A percentile compares a stretch with the other conserved stretches of the same genome.
phyloP scores from a whole-genome alignment of 2,888 invertebrate species.

The Calameuta pallipes region DNA sequence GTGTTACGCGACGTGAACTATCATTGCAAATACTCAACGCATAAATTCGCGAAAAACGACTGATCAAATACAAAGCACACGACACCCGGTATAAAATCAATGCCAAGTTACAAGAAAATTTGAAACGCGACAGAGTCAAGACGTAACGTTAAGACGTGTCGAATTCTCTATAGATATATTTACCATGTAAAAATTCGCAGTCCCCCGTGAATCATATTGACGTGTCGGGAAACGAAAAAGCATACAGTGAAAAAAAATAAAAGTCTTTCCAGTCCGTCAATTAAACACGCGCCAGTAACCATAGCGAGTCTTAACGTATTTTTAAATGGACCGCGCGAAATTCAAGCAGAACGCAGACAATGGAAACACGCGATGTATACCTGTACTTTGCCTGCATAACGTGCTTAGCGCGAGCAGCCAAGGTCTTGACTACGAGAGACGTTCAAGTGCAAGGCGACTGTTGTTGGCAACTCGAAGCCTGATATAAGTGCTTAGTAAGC shows the following conservation, averaged over 20 bases:
- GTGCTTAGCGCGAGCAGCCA: not conserved
- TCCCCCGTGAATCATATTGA: not conserved
- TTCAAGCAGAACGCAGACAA: not conserved
- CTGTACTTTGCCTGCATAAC: not conserved
- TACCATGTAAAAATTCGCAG: not conserved
- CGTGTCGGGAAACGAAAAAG: not conserved
- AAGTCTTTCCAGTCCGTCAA: not conserved
- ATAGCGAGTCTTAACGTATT: not conserved
- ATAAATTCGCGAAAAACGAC: not conserved
- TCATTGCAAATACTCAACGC: not conserved
- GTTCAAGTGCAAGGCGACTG: slow-evolving; percentile 8
- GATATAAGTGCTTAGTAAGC: not conserved
- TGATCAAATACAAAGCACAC: not conserved
- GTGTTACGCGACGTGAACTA: not conserved
- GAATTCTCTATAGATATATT: not conserved
- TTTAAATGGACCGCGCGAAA: not conserved
- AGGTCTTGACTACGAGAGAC: not conserved
- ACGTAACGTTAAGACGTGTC: not conserved
- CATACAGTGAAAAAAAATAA: not conserved
- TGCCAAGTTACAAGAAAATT: not conserved
- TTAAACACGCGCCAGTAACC: not conserved
- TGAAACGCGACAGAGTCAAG: not conserved
- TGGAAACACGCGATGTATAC: not conserved
- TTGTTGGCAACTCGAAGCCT: not conserved
- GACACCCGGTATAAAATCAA: not conserved